A percentile compares a stretch with the other conserved stretches of the same genome.
phyloP scores from a whole-genome alignment of 2,888 invertebrate species.

The Agrochola lota region DNA sequence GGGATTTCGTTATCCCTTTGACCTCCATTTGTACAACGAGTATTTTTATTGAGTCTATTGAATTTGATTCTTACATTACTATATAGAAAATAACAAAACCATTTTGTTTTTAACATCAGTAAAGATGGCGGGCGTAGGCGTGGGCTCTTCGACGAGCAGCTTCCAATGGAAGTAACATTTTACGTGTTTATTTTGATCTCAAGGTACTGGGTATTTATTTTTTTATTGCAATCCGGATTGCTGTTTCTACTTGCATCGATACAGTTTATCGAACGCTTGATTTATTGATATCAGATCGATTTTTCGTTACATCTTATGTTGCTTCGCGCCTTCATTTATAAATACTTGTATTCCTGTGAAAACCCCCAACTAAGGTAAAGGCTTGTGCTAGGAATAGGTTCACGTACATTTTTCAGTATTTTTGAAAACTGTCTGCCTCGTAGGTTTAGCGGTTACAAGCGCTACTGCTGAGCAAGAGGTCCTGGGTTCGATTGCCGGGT shows the following conservation, averaged over 20 bases:
- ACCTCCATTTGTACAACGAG: neutral
- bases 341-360: neutral
- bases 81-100: neutral
- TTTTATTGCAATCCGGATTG: constrained; percentile 1
- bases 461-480: neutral
- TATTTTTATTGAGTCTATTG: neutral
- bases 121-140: neutral
- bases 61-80: neutral
- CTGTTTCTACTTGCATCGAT: constrained; percentile 14
- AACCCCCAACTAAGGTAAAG: neutral
- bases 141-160: neutral
- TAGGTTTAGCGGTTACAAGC: neutral
- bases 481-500: neutral
- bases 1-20: neutral
- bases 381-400: neutral
- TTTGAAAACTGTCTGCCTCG: neutral
- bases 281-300: neutral
- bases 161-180: neutral
- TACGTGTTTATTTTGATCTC: constrained; percentile 1
- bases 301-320: neutral
- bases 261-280: neutral
- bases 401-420: neutral
- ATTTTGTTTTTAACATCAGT: constrained; percentile 13
- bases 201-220: neutral
- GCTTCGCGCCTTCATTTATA: neutral